Evolutionary conservation across 2,113 vertebrate genomes (phyloP).

Genomic region (Tetrao urogallus): DNA sequence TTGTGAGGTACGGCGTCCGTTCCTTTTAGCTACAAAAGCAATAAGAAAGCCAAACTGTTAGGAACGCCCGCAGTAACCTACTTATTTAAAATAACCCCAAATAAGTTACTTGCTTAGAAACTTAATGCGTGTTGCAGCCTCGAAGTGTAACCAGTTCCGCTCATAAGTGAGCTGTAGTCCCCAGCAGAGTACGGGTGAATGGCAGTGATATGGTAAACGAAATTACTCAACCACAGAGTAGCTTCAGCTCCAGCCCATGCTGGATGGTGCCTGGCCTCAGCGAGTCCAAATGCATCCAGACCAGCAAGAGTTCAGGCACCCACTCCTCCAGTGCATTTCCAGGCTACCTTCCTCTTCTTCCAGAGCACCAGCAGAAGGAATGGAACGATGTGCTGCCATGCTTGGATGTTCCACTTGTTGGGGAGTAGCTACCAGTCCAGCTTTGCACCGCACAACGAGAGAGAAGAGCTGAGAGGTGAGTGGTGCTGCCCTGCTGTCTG

Average conservation of each 20-base stretch:
- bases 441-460: neutral
- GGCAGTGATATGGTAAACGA: accelerated
- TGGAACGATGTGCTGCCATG: accelerated
- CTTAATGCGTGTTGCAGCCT: accelerated
- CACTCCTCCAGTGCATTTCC: accelerated
- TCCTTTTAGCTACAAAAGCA: neutral
- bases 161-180: accelerated
- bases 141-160: neutral
- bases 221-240: neutral
- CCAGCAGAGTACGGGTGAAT: accelerated
- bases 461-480: neutral
- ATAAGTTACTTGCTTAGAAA: neutral
- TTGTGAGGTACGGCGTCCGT: neutral
- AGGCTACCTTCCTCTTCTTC: neutral
- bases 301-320: neutral
- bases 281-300: accelerated
- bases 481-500: neutral
- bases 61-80: neutral
- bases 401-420: neutral
- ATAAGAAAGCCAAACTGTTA: neutral
- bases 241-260: accelerated
- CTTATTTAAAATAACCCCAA: neutral
- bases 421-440: neutral
- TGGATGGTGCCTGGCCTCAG: neutral
- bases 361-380: neutral